Conservation (phyloP, 2,888 invertebrate species). For the Leptothorax acervorum region DNA sequence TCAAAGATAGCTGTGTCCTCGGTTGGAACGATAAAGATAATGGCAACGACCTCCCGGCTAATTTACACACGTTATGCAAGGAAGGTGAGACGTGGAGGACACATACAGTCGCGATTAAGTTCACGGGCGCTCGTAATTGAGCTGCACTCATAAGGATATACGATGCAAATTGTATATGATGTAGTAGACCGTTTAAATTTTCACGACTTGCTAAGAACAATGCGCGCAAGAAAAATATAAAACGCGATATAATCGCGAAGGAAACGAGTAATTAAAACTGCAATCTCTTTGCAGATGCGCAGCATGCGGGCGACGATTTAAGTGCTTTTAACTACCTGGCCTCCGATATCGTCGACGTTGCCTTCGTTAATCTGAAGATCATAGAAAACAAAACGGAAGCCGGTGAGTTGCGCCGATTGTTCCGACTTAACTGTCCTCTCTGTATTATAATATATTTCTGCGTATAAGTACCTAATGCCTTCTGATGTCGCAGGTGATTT, state of each 20-base stretch:
- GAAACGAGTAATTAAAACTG: slow-evolving; percentile 24
- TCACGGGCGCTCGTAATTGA: background rate
- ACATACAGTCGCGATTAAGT: background rate
- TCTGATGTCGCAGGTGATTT: slow-evolving; percentile 32
- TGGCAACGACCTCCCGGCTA: slow-evolving; percentile 63
- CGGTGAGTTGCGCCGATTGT: slow-evolving; percentile 84
- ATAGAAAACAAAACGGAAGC: slow-evolving; percentile 87
- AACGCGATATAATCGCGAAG: background rate
- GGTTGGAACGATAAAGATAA: slow-evolving; percentile 59
- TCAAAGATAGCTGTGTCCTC: slow-evolving; percentile 89
- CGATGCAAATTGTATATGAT: background rate
- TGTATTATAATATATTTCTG: background rate
- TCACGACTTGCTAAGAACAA: background rate
- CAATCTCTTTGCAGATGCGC: slow-evolving; percentile 17
- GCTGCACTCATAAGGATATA: slow-evolving; percentile 1
- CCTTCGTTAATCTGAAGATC: slow-evolving; percentile 90
- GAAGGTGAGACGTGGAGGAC: slow-evolving; percentile 58
- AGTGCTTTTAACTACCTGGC: slow-evolving; percentile 87
- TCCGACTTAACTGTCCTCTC: background rate
- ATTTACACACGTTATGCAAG: slow-evolving; percentile 74
- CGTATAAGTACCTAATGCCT: background rate
- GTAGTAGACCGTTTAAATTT: background rate
- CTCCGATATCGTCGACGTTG: slow-evolving; percentile 91
- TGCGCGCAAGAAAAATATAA: background rate
- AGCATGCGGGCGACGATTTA: slow-evolving; percentile 53